These are phyloP conservation scores for Mythimna lalbum DNA, from an alignment of 2,888 invertebrate species.

Conservation along the genomic window DNA sequence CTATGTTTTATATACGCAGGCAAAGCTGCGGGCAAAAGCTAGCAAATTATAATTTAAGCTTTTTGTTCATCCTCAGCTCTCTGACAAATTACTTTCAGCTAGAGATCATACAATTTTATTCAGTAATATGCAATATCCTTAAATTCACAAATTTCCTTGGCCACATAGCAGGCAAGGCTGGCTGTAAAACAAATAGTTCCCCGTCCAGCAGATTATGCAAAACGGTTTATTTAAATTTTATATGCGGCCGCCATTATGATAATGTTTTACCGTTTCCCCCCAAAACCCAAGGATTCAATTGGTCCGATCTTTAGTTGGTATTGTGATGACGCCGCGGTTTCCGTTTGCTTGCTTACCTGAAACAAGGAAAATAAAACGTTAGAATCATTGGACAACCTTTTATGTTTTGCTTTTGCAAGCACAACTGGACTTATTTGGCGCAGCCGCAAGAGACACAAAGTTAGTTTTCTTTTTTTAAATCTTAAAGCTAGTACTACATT, in stretches of 20 bases:
- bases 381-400: slow-evolving; percentile 26
- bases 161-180: slow-evolving; percentile 23
- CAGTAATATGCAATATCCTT: slow-evolving; percentile 5
- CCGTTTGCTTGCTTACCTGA: slow-evolving; percentile 39
- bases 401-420: slow-evolving; percentile 19
- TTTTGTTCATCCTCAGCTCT: background rate
- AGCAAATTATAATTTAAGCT: too few relatives aligned
- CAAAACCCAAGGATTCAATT: slow-evolving; percentile 48
- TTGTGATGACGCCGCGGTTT: slow-evolving; percentile 24
- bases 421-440: too few relatives aligned
- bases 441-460: too few relatives aligned
- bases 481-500: too few relatives aligned
- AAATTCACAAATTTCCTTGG: slow-evolving; percentile 6
- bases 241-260: slow-evolving; percentile 64
- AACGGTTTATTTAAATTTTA: slow-evolving; percentile 72
- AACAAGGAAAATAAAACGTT: slow-evolving; percentile 51
- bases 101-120: background rate
- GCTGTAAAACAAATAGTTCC: slow-evolving; percentile 40
- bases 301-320: slow-evolving; percentile 32
- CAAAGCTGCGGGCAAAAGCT: too few relatives aligned
- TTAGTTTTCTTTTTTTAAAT: too few relatives aligned
- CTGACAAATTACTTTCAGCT: background rate
- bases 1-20: too few relatives aligned
- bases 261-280: slow-evolving; percentile 61
- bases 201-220: slow-evolving; percentile 67